Conservation (phyloP, 2,797 vertebrate genomes). For the Characodon lateralis region DNA sequence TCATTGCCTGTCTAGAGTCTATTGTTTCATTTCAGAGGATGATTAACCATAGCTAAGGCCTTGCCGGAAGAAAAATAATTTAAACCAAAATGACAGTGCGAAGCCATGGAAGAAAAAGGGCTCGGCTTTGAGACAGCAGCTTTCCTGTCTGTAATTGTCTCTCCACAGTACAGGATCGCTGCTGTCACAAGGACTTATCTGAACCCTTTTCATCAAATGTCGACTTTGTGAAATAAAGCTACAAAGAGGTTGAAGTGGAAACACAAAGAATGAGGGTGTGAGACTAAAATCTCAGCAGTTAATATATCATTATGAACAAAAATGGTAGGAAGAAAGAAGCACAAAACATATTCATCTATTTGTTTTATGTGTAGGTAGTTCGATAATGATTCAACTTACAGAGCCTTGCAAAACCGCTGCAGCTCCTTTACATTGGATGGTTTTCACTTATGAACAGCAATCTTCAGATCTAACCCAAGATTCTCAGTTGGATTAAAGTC, state of each 20-base stretch:
- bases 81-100: conserved; percentile 60
- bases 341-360: not conserved
- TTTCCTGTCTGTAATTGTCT: conserved; percentile 19
- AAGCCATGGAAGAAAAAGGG: conserved; percentile 39
- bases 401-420: too few relatives aligned
- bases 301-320: not conserved
- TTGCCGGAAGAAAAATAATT: conserved; percentile 34
- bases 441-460: too few relatives aligned
- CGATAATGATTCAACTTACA: too few relatives aligned
- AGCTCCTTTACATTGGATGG: too few relatives aligned
- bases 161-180: conserved; percentile 8
- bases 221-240: not conserved
- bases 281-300: too few relatives aligned
- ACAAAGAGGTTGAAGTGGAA: not conserved
- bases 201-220: not conserved
- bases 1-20: conserved; percentile 15
- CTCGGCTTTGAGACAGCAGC: conserved; percentile 13
- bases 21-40: conserved; percentile 44
- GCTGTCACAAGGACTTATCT: conserved; percentile 10
- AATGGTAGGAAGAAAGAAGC: not conserved
- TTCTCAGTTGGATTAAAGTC: too few relatives aligned
- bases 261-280: not conserved
- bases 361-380: too few relatives aligned
- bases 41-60: conserved; percentile 58
- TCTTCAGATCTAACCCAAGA: too few relatives aligned